These are phyloP conservation scores for Hirtodrosophila duncani DNA, from an alignment of 2,888 invertebrate species.

Conservation along the genomic window DNA sequence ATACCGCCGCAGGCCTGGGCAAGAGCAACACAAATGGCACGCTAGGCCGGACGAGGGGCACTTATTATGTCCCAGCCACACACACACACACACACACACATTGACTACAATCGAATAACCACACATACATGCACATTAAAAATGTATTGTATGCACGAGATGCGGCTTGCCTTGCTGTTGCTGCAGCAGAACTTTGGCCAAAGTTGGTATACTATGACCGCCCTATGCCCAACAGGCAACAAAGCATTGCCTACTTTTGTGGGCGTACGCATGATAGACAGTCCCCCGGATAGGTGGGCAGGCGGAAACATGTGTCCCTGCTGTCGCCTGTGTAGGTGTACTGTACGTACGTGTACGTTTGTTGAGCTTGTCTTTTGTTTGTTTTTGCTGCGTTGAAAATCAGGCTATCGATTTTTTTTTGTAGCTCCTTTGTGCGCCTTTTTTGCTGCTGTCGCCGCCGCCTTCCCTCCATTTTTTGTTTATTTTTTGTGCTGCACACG, in stretches of 20 bases:
- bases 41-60: conserved; percentile 14
- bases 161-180: no score
- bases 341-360: no score
- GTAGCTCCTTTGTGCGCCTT: no score
- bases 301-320: neutral
- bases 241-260: conserved; percentile 31
- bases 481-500: no score
- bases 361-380: conserved; percentile 52
- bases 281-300: neutral
- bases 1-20: conserved; percentile 20
- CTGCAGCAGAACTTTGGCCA: no score
- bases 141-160: conserved; percentile 27
- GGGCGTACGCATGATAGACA: conserved; percentile 20
- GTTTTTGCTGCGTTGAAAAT: conserved; percentile 53
- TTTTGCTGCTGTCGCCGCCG: no score
- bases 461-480: no score
- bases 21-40: conserved; percentile 24
- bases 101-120: conserved; percentile 21
- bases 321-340: neutral
- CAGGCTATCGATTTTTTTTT: conserved; percentile 64
- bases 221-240: no score
- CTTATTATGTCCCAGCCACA: conserved; percentile 39
- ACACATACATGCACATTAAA: conserved; percentile 29
- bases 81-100: conserved; percentile 20
- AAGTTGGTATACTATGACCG: no score